Evolutionary conservation across 2,888 invertebrate species (phyloP).

Genomic region (Pseudoips prasinana): DNA sequence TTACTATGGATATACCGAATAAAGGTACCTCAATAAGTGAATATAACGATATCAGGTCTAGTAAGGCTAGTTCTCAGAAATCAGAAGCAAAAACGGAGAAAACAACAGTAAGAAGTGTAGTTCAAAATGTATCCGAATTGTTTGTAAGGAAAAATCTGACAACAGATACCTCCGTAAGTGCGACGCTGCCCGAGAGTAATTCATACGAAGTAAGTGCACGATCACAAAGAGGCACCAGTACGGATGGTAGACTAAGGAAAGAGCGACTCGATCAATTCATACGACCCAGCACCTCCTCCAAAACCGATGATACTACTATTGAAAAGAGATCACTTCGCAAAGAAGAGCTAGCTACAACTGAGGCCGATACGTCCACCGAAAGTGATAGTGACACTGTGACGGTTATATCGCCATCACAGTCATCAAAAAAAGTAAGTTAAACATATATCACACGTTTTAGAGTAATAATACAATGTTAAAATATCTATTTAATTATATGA

Average conservation of each 20-base stretch:
- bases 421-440: too few species aligned
- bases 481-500: too few species aligned
- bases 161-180: conserved; percentile 26
- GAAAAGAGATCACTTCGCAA: conserved; percentile 4
- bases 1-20: conserved; percentile 44
- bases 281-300: conserved; percentile 4
- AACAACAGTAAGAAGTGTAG: conserved; percentile 4
- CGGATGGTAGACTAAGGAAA: conserved; percentile 8
- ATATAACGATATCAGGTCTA: conserved; percentile 22
- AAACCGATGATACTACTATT: conserved; percentile 3
- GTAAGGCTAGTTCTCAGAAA: too few species aligned
- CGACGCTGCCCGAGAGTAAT: too few species aligned
- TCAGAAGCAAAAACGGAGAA: conserved; percentile 8
- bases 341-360: conserved; percentile 1
- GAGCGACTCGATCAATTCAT: conserved; percentile 11
- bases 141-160: conserved; percentile 34
- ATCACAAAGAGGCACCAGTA: too few species aligned
- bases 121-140: conserved; percentile 37
- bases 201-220: too few species aligned
- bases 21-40: conserved; percentile 46
- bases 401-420: too few species aligned
- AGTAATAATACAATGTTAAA: too few species aligned
- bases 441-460: too few species aligned
- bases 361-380: conserved; percentile 30
- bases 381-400: conserved; percentile 29